These are phyloP conservation scores for Zaprionus nigranus DNA, from an alignment of 1,140 invertebrate genomes.

Conservation along the genomic window DNA sequence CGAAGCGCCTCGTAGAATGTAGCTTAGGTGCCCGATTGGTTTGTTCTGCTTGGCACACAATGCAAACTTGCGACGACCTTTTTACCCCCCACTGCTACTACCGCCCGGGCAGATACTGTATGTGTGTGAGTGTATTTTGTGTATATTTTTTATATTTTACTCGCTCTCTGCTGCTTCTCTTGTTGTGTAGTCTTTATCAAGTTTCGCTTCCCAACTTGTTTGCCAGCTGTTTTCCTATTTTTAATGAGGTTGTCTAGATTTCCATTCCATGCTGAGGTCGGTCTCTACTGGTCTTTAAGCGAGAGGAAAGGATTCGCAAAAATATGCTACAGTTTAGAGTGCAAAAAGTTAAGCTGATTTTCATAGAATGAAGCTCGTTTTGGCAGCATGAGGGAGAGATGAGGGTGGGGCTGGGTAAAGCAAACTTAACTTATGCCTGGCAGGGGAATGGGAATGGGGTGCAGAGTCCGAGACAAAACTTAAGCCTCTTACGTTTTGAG, in stretches of 20 bases:
- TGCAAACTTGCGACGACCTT: slow-evolving; percentile 53
- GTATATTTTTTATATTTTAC: slow-evolving; percentile 14
- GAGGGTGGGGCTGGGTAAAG: slow-evolving; percentile 27
- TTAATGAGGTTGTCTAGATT: slow-evolving; percentile 56
- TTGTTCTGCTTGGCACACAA: slow-evolving; percentile 61
- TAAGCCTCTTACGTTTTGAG: slow-evolving; percentile 68
- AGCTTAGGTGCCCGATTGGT: slow-evolving; percentile 55
- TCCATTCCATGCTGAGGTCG: slow-evolving; percentile 5
- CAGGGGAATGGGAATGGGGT: neutral
- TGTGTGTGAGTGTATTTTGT: slow-evolving; percentile 12
- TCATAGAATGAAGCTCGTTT: slow-evolving; percentile 46
- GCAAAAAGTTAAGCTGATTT: slow-evolving; percentile 74
- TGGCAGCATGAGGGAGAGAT: neutral
- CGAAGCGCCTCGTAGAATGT: slow-evolving; percentile 14
- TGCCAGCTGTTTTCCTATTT: slow-evolving; percentile 46
- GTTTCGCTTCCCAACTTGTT: slow-evolving; percentile 47
- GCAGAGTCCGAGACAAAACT: slow-evolving; percentile 51
- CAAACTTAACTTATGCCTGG: slow-evolving; percentile 66
- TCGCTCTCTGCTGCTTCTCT: slow-evolving; percentile 29
- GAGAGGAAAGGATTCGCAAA: slow-evolving; percentile 23
- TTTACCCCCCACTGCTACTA: slow-evolving; percentile 13
- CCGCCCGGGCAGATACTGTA: too few relatives aligned
- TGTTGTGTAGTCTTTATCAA: slow-evolving; percentile 42
- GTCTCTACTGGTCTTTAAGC: slow-evolving; percentile 17
- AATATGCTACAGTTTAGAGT: slow-evolving; percentile 60